A percentile compares a stretch with the other conserved stretches of the same genome.
Evolutionary conservation across 1,140 invertebrate species (phyloP).

Genomic region (Rhagoletis zephyria): DNA sequence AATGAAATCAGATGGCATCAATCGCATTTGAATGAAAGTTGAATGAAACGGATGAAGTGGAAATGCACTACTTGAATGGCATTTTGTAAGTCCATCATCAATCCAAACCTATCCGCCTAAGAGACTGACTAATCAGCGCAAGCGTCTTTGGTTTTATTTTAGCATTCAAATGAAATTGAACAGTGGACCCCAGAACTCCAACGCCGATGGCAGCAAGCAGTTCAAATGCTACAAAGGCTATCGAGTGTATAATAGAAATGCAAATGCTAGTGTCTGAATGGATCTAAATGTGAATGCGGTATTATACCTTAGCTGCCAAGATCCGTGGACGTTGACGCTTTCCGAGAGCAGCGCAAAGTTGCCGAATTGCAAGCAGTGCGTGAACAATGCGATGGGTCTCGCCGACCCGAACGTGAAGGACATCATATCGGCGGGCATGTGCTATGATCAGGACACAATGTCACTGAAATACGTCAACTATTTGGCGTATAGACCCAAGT

Average conservation of each 20-base stretch:
- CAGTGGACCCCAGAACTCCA: not conserved
- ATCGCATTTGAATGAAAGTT: slow-evolving; percentile 21
- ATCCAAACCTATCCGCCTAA: not conserved
- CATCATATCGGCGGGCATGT: slow-evolving; percentile 40
- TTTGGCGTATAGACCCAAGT: slow-evolving; percentile 13
- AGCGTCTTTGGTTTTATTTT: not conserved
- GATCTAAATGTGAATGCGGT: slow-evolving; percentile 7
- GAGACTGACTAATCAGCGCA: not conserved
- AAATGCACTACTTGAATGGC: slow-evolving; percentile 6
- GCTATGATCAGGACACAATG: slow-evolving; percentile 42
- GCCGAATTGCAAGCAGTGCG: slow-evolving; percentile 37
- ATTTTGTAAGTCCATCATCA: not conserved
- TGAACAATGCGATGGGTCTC: slow-evolving; percentile 38
- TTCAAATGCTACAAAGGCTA: slow-evolving; percentile 38
- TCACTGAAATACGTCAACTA: slow-evolving; percentile 48
- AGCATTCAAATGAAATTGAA: slow-evolving; percentile 35
- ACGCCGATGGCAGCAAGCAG: slow-evolving; percentile 22
- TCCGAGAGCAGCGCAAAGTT: slow-evolving; percentile 41
- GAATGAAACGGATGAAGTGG: slow-evolving; percentile 27
- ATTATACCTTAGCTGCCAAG: slow-evolving; percentile 1
- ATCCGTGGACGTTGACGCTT: not conserved
- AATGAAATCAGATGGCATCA: not conserved
- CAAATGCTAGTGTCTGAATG: slow-evolving; percentile 1
- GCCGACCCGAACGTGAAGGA: slow-evolving; percentile 32
- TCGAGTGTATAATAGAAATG: slow-evolving; percentile 10